Conservation (phyloP, 1,140 invertebrate species). For the Amyelois transitella region DNA sequence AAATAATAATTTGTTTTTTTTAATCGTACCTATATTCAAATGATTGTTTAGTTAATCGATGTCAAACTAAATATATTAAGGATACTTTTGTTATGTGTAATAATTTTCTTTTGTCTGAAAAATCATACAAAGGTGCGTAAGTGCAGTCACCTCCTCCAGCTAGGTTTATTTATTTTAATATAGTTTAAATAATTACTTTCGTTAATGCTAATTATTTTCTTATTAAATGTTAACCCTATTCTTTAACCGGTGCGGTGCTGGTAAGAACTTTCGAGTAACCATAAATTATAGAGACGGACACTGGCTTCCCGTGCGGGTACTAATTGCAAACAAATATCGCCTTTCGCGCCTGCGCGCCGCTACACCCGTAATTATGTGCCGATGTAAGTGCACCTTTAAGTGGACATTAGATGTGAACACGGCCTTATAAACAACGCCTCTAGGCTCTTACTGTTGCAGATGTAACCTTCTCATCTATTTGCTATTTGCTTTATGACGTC, state of each 20-base stretch:
- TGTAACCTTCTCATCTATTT: background rate
- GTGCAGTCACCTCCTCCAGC: no score
- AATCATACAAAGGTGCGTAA: no score
- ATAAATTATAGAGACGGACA: conserved; percentile 37
- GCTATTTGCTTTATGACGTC: background rate
- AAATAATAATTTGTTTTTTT: no score
- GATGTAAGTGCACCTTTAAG: conserved; percentile 28
- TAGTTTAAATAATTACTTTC: no score
- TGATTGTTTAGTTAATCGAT: no score
- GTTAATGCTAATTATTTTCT: no score
- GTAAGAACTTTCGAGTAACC: conserved; percentile 35
- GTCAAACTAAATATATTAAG: no score
- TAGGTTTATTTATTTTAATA: no score
- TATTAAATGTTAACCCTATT: background rate
- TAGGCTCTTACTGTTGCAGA: conserved; percentile 20
- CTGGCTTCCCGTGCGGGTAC: conserved; percentile 46
- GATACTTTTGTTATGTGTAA: no score
- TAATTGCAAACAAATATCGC: conserved; percentile 61
- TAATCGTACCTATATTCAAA: no score
- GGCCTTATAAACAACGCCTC: conserved; percentile 17
- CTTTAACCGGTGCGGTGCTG: background rate
- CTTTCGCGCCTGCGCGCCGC: conserved; percentile 32
- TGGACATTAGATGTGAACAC: conserved; percentile 24
- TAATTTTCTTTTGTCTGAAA: no score
- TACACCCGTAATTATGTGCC: conserved; percentile 36